Conservation (phyloP, 2,113 vertebrate species). For the Paramormyrops kingsleyae region DNA sequence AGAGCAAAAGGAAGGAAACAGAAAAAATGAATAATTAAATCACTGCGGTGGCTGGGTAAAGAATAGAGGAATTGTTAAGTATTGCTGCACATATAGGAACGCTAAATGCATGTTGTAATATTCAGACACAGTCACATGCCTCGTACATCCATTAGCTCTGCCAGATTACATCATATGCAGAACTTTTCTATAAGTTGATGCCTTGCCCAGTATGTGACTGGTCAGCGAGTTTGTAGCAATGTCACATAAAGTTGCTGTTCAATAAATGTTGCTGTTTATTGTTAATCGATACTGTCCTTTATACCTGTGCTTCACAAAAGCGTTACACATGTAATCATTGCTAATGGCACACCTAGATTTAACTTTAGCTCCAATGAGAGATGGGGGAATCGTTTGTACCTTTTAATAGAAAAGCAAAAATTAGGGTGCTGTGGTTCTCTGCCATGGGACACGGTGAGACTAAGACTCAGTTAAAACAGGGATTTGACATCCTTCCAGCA, state of each 20-base stretch:
- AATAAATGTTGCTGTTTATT: not conserved
- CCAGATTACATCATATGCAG: not conserved
- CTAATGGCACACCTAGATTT: not conserved
- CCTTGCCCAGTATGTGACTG: not conserved
- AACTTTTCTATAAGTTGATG: not conserved
- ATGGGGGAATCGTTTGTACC: not conserved
- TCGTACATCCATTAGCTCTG: not conserved
- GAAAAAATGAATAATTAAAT: not conserved
- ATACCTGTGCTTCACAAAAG: not conserved
- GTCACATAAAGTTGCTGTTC: not conserved
- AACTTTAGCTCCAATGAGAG: not conserved
- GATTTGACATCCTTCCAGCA: not conserved
- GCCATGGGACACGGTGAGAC: not conserved
- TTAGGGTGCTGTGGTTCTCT: not conserved
- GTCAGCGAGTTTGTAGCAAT: not conserved
- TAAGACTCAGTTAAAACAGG: not conserved
- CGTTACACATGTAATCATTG: not conserved
- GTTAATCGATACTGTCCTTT: not conserved
- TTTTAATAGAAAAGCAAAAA: not conserved
- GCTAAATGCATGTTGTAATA: not conserved
- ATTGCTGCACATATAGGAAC: not conserved
- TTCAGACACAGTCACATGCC: not conserved
- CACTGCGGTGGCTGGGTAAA: not conserved
- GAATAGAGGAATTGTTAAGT: not conserved
- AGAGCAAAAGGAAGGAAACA: not conserved